Conservation (phyloP, 2,797 vertebrate genomes). For the Bradypodion ventrale region DNA sequence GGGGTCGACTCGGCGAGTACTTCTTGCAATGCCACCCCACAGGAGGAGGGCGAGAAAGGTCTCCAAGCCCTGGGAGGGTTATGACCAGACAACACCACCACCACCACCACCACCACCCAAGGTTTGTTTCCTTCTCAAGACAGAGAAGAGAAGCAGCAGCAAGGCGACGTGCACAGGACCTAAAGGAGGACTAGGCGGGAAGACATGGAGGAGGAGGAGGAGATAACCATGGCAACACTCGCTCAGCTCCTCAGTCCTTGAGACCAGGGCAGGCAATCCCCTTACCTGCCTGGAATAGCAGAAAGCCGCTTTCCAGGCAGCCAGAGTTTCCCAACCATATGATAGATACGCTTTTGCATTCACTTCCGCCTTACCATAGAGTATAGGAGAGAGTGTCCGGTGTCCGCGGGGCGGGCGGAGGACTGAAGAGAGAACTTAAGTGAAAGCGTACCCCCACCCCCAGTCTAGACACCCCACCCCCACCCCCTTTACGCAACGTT, state of each 20-base stretch:
- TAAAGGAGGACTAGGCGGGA: neutral
- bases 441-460: neutral
- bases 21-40: neutral
- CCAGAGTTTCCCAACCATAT: too few relatives aligned
- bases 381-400: neutral
- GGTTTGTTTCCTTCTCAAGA: too few relatives aligned
- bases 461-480: too few relatives aligned
- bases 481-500: too few relatives aligned
- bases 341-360: neutral
- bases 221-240: slow-evolving; percentile 4
- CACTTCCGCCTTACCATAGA: slow-evolving; percentile 60
- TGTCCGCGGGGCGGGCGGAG: too few relatives aligned
- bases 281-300: neutral
- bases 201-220: neutral
- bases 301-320: neutral
- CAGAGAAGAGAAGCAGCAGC: neutral
- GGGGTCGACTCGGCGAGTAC: too few relatives aligned
- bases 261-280: neutral
- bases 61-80: neutral
- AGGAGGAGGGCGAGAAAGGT: neutral
- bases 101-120: too few relatives aligned
- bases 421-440: too few relatives aligned
- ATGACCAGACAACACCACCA: neutral
- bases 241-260: neutral
- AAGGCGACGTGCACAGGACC: neutral